Percentiles rank a stretch among this genome's conserved stretches.
Conservation (phyloP, 2,797 vertebrate species). For the Alectoris magna region DNA sequence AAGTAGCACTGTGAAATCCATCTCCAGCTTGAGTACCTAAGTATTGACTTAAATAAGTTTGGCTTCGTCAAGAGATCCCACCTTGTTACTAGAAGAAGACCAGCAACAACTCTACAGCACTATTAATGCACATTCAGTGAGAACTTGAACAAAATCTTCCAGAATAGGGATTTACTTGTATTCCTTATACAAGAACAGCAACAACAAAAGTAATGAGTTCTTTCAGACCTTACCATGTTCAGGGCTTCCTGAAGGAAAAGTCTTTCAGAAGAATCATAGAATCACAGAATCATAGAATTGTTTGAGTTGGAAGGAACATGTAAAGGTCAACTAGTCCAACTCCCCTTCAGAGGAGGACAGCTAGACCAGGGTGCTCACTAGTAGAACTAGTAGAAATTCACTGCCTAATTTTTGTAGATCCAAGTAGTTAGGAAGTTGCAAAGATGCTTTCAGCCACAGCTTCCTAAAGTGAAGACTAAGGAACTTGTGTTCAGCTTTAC, state of each 20-base stretch:
- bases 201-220: neutral
- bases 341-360: too few relatives aligned
- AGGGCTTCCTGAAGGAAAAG: neutral
- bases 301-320: too few relatives aligned
- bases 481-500: neutral
- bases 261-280: neutral
- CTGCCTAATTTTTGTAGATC: neutral
- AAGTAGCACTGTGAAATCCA: neutral
- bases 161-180: neutral
- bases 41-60: neutral
- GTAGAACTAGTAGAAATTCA: neutral
- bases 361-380: neutral
- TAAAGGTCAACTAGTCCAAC: too few relatives aligned
- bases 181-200: neutral
- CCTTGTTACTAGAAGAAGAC: neutral
- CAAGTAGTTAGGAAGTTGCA: neutral
- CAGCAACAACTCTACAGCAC: rapidly evolving
- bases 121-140: neutral
- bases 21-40: neutral
- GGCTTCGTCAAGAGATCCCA: neutral
- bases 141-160: neutral
- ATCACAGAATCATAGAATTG: too few relatives aligned
- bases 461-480: neutral
- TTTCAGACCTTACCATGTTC: neutral
- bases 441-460: neutral